Base-by-base conservation (phyloP, 2,888 invertebrate genomes). In the Noctuana brunneofusca region DNA sequence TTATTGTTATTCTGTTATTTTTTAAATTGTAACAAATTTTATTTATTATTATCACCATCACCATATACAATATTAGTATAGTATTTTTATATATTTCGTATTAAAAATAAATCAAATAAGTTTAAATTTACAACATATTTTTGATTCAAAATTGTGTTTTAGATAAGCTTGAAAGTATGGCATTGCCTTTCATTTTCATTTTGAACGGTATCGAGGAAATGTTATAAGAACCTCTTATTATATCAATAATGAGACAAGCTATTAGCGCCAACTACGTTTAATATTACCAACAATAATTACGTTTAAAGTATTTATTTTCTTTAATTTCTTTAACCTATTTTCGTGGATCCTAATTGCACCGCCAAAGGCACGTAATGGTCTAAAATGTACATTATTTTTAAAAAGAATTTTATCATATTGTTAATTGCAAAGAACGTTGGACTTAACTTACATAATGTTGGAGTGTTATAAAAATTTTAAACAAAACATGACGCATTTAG, bases 401-500 rank as follows among this genome's bases (percentile, higher is more conserved):
- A 55, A 48, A 54, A 48, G 48, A 18, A 62, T 38, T 27, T 55
- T 62, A 55, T 62, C 62, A 48, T 55, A 32, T 35, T 35, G 46
- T 27, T 62, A 62, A 62, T 55, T 38, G 60, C 48, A 18, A 57
- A 53, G 65, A 55, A 9, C 64, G 55, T 66, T 63, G 65, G 59
- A 64, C 67, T 59, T 22, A 56, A 41, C n/a, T 60, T 46, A 48
- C 32, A 48, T 48, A 64, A 53, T 16, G 18, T 43, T 12, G 41
- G 16, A 32, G 35, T 55, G 58, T 58, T 60, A 58, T 48, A 62
- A 58, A 50, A 55, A 9, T 60, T 59, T 48, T 32, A 60, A 65
- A 60, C 50, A 63, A 57, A 50, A 38, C 32, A 16, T 69, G 68
- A 69, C 69, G 64, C 64, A 67, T 63, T 65, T 49, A 16, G 22